Evolutionary conservation across 2,797 vertebrate species (phyloP).

Genomic region (Poeciliopsis turneri): DNA sequence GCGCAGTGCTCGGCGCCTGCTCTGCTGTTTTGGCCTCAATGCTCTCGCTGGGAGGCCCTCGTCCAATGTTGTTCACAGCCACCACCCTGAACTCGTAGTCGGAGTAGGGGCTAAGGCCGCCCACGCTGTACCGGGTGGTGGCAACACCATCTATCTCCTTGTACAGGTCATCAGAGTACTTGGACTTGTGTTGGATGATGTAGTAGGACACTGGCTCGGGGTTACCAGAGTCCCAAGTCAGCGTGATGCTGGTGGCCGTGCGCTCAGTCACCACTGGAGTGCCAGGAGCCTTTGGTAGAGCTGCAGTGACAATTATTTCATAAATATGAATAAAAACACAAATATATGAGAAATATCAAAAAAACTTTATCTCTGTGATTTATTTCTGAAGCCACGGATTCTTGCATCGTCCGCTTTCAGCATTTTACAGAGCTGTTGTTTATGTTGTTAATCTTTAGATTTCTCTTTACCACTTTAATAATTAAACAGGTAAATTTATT

Average conservation of each 20-base stretch:
- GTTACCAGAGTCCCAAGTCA: constrained; percentile 99
- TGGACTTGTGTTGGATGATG: constrained; percentile 97
- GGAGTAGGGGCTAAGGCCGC: constrained; percentile 96
- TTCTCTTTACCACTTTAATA: constrained; percentile 78
- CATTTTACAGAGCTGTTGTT: constrained; percentile 11
- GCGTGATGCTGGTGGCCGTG: constrained; percentile 96
- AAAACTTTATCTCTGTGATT: constrained; percentile 26
- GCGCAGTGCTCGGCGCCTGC: constrained; percentile 96
- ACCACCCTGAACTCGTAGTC: constrained; percentile 97
- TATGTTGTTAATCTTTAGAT: constrained; percentile 59
- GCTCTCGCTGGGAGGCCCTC: constrained; percentile 91
- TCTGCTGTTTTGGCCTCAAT: constrained; percentile 96
- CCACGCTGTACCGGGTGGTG: constrained; percentile 97
- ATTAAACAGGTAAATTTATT: constrained; percentile 81
- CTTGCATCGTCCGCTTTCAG: constrained; percentile 34
- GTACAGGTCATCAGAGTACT: constrained; percentile 91
- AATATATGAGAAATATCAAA: constrained; percentile 10
- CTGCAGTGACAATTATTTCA: constrained; percentile 71
- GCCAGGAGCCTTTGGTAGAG: constrained; percentile 94
- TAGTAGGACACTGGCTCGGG: constrained; percentile 97
- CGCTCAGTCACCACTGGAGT: constrained; percentile 94
- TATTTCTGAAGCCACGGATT: constrained; percentile 22
- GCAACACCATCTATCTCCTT: constrained; percentile 98
- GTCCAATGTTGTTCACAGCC: constrained; percentile 96
- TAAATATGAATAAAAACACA: constrained; percentile 42